Evolutionary conservation across 2,797 vertebrate species (phyloP).

Genomic region (Acomys russatus): DNA sequence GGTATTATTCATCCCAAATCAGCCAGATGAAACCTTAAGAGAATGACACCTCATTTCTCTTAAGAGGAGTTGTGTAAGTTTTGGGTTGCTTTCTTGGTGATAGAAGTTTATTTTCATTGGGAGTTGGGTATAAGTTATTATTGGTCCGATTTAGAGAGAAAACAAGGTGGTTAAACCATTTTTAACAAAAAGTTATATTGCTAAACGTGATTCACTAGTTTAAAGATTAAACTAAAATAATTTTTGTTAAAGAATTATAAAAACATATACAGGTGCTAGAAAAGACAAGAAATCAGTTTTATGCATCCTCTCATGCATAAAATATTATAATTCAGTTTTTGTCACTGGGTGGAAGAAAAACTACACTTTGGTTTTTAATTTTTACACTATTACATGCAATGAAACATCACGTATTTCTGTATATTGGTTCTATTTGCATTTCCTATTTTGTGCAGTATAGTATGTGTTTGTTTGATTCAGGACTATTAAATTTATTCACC

Average conservation of each 20-base stretch:
- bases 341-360: not conserved
- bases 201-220: not conserved
- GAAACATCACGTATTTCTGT: constrained; percentile 8
- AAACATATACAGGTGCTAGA: not conserved
- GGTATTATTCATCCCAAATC: too few species aligned
- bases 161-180: not conserved
- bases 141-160: too few species aligned
- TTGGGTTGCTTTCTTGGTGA: too few species aligned
- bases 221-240: constrained; percentile 34
- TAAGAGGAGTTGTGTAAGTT: too few species aligned
- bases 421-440: not conserved
- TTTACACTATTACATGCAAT: not conserved
- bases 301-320: not conserved
- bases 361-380: not conserved
- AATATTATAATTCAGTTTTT: not conserved
- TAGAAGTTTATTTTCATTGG: too few species aligned
- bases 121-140: too few species aligned
- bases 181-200: not conserved
- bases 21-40: too few species aligned
- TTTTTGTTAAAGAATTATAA: constrained; percentile 38
- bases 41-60: too few species aligned
- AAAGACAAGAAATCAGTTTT: not conserved
- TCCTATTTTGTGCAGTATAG: not conserved
- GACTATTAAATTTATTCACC: not conserved
- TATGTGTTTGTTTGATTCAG: not conserved